A percentile compares a stretch with the other conserved stretches of the same genome.
These are phyloP conservation scores for Mixornis gularis DNA, from an alignment of 2,113 vertebrate genomes.

Conservation along the genomic window DNA sequence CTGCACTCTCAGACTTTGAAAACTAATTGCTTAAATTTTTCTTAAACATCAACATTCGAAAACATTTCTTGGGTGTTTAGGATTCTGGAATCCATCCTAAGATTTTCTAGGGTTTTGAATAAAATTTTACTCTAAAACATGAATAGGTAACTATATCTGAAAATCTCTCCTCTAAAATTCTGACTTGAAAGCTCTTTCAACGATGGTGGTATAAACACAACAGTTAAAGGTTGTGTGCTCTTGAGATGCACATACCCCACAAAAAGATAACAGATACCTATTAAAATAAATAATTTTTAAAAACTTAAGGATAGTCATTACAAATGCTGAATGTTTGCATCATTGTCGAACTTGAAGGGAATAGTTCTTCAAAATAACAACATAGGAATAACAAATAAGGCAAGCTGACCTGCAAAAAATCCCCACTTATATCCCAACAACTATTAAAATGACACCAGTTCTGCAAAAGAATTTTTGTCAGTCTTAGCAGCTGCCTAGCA, in stretches of 20 bases:
- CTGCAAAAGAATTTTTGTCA: background rate
- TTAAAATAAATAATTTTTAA: background rate
- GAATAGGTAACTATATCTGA: background rate
- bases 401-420: background rate
- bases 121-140: background rate
- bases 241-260: background rate
- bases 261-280: background rate
- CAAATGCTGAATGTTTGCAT: background rate
- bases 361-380: background rate
- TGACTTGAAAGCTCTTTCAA: background rate
- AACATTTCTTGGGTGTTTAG: background rate
- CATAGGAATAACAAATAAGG: background rate
- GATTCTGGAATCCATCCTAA: background rate
- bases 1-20: background rate
- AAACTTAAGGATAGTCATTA: background rate
- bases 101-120: background rate
- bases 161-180: background rate
- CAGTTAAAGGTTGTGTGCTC: background rate
- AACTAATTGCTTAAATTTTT: background rate
- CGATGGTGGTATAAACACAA: background rate
- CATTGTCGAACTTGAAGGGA: background rate
- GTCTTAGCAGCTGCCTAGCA: background rate
- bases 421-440: fast-evolving
- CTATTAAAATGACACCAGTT: background rate
- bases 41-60: background rate